These are phyloP conservation scores for Equus przewalskii DNA, from an alignment of 2,113 vertebrate species.

Conservation along the genomic window DNA sequence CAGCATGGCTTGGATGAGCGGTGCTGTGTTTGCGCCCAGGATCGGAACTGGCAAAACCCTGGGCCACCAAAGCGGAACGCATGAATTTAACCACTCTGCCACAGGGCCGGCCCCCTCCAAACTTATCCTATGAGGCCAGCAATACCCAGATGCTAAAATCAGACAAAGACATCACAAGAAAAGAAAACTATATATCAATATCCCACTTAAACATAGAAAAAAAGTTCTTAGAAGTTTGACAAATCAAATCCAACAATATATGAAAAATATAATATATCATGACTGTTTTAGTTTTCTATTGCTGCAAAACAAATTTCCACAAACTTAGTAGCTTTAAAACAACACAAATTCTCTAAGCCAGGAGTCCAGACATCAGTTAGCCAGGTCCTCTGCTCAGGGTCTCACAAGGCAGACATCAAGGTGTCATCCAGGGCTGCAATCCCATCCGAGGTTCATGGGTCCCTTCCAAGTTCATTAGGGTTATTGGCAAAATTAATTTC, in stretches of 20 bases:
- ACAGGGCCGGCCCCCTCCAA: not conserved
- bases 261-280: not conserved
- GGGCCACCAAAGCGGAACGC: no score
- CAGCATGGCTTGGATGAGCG: no score
- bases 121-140: not conserved
- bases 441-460: not conserved
- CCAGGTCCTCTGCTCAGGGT: not conserved
- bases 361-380: not conserved
- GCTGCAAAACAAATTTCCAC: not conserved
- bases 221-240: not conserved
- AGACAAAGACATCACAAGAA: not conserved
- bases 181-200: not conserved
- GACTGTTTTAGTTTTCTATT: not conserved
- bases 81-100: no score
- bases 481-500: not conserved
- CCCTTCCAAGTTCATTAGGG: not conserved
- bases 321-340: not conserved
- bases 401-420: not conserved
- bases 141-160: not conserved
- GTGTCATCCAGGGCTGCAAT: not conserved
- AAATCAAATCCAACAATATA: not conserved
- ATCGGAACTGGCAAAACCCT: no score
- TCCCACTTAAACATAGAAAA: not conserved
- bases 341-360: not conserved
- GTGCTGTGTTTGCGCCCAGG: no score